Evolutionary conservation across 2,888 invertebrate genomes (phyloP).

Genomic region (Diarsia rubi): DNA sequence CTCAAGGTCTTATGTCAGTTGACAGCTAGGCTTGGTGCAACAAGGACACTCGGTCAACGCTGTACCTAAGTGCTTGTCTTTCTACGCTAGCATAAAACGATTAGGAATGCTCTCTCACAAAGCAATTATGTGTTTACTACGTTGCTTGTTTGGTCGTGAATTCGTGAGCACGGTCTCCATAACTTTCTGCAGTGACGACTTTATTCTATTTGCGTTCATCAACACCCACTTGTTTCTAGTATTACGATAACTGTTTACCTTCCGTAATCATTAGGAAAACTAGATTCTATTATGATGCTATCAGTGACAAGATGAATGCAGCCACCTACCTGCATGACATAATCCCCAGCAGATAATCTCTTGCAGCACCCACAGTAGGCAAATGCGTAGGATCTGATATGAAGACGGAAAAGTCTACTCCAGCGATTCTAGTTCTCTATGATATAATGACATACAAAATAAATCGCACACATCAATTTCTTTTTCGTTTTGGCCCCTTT

Average conservation of each 20-base stretch:
- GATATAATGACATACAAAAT: neutral
- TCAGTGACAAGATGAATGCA: conserved; percentile 56
- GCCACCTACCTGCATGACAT: conserved; percentile 51
- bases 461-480: no score
- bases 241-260: conserved; percentile 21
- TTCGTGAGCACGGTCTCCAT: neutral
- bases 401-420: conserved; percentile 31
- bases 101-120: neutral
- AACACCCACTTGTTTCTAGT: neutral
- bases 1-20: conserved; percentile 41
- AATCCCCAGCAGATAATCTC: conserved; percentile 44
- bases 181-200: no score
- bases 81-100: neutral
- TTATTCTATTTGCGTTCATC: neutral
- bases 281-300: conserved; percentile 51
- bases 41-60: conserved; percentile 1
- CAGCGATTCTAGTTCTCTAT: neutral
- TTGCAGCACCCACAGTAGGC: conserved; percentile 32
- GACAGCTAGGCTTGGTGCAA: neutral
- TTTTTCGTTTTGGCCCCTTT: neutral
- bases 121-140: neutral
- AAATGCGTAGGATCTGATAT: conserved; percentile 36
- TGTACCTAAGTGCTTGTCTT: neutral
- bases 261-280: conserved; percentile 55
- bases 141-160: neutral